Percentiles rank a stretch among this genome's conserved stretches.
phyloP scores from a whole-genome alignment of 1,140 invertebrate genomes.

The Bombyx mandarina region DNA sequence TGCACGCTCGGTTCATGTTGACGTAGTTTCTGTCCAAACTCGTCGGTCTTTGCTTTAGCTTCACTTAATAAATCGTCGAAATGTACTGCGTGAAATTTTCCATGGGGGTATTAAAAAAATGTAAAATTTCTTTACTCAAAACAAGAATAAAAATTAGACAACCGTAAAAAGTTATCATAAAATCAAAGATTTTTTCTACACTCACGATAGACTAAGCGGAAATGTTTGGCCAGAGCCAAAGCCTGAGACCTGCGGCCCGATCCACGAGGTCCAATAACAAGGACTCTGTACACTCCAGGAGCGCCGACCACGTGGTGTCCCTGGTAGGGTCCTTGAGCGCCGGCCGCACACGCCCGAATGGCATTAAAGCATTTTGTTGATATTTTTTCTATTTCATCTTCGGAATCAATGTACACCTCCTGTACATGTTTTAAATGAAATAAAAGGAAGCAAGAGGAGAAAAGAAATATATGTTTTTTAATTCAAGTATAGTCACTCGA shows the following conservation, averaged over 20 bases:
- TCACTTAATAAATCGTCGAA: constrained; percentile 70
- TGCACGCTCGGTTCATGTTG: constrained; percentile 57
- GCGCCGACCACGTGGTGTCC: constrained; percentile 38
- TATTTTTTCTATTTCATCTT: constrained; percentile 30
- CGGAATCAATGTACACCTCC: constrained; percentile 40
- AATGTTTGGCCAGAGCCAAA: constrained; percentile 41
- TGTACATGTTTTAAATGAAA: constrained; percentile 6
- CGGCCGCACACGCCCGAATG: constrained; percentile 33
- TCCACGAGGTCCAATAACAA: constrained; percentile 67
- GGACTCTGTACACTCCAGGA: constrained; percentile 53
- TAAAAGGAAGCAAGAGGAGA: too few relatives aligned
- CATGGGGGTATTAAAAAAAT: not conserved
- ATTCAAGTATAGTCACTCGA: too few relatives aligned
- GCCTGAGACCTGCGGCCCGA: constrained; percentile 64
- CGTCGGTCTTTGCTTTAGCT: constrained; percentile 53
- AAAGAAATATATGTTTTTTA: too few relatives aligned
- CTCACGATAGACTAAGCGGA: constrained; percentile 61
- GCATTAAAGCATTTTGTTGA: constrained; percentile 43
- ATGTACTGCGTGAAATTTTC: constrained; percentile 54
- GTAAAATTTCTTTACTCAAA: not conserved
- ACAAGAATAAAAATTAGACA: not conserved
- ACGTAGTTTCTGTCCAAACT: constrained; percentile 64
- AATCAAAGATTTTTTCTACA: constrained; percentile 3
- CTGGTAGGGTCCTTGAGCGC: constrained; percentile 37
- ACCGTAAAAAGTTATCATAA: not conserved